These are phyloP conservation scores for Pocillopora verrucosa DNA, from an alignment of 64 coral and sea anemone genomes.

Conservation along the genomic window DNA sequence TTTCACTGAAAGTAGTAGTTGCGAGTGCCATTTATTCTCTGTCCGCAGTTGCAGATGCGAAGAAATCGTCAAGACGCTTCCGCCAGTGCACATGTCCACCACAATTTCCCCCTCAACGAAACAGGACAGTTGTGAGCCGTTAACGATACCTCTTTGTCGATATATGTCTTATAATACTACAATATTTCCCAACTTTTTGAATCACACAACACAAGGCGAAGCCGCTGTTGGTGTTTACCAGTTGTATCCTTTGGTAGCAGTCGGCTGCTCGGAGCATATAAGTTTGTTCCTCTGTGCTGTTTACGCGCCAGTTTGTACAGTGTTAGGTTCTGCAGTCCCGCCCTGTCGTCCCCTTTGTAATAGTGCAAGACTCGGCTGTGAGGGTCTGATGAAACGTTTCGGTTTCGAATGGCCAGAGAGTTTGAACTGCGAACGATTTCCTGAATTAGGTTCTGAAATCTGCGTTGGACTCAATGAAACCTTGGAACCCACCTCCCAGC, in stretches of 20 bases:
- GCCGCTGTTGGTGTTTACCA: constrained; percentile 22
- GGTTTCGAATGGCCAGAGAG: constrained; percentile 11
- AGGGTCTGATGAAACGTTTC: constrained; percentile 19
- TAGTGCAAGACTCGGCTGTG: constrained; percentile 24
- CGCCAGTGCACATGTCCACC: not conserved
- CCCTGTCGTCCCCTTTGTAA: constrained; percentile 57
- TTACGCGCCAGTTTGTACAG: constrained; percentile 30
- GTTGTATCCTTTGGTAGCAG: constrained; percentile 20
- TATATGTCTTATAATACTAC: constrained; percentile 27
- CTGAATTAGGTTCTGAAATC: not conserved
- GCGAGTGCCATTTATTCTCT: no score
- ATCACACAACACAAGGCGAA: constrained; percentile 31
- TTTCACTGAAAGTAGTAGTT: no score
- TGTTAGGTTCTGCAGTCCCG: not conserved
- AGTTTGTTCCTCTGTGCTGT: constrained; percentile 35
- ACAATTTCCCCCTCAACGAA: not conserved
- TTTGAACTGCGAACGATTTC: constrained; percentile 46
- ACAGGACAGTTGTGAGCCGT: not conserved
- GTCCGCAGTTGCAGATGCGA: not conserved
- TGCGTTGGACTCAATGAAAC: not conserved
- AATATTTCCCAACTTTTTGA: constrained; percentile 45
- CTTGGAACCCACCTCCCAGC: not conserved
- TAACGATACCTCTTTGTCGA: constrained; percentile 33
- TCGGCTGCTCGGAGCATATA: constrained; percentile 37
- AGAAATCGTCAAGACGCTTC: not conserved